phyloP scores from a whole-genome alignment of 2,113 vertebrate genomes.

The Oreochromis spilurus region DNA sequence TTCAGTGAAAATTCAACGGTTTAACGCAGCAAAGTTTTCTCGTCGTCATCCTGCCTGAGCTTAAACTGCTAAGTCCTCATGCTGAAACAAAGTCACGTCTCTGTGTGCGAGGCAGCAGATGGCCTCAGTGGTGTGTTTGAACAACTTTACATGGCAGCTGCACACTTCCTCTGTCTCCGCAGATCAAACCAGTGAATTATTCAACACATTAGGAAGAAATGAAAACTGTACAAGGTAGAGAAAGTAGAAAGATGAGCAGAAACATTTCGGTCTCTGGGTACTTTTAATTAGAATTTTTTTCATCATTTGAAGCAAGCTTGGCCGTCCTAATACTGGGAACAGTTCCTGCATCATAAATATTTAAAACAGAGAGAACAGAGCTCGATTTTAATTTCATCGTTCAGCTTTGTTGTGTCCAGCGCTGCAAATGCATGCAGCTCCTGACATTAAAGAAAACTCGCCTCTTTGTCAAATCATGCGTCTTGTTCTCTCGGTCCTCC shows the following conservation, averaged over 20 bases:
- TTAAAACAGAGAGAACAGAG: background rate
- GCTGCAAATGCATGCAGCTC: conserved; percentile 39
- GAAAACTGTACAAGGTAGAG: background rate
- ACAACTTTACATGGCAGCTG: background rate
- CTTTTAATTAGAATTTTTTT: background rate
- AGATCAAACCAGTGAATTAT: background rate
- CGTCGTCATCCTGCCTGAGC: background rate
- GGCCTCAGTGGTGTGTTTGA: background rate
- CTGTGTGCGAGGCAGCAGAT: background rate
- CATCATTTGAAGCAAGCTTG: background rate
- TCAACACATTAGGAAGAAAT: background rate
- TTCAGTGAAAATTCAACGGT: background rate
- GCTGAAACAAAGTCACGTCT: background rate
- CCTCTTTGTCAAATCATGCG: conserved; percentile 46
- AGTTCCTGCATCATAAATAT: conserved; percentile 14
- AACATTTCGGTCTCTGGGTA: background rate
- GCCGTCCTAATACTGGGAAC: background rate
- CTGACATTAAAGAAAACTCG: conserved; percentile 58
- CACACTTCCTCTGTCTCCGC: background rate
- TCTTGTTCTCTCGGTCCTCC: background rate
- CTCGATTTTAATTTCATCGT: background rate
- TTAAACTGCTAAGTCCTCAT: background rate
- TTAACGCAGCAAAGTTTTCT: background rate
- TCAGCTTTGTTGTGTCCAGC: background rate
- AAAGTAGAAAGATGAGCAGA: background rate